Base-by-base conservation (phyloP, 2,797 vertebrate species). In the Serranus cabrilla region DNA sequence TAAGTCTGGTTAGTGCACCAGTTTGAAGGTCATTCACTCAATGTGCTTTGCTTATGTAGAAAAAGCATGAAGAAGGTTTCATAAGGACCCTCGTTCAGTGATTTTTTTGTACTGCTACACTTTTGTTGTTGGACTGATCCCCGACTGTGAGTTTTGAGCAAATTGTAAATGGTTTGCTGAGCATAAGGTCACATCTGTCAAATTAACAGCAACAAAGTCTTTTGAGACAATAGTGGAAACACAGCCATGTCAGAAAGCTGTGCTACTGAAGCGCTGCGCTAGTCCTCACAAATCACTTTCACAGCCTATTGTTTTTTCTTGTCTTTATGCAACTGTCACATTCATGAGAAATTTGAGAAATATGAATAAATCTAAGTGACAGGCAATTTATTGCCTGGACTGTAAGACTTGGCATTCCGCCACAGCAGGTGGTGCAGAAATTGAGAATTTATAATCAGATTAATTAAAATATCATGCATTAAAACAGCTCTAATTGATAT, bases 11-110 rank as follows among this genome's bases (percentile, higher is more conserved):
- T 64, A 49, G 47, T 56, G 51, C 7, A 6, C 3, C 16, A 37
- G 60, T 61, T 67, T 70, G 57, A 52, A 85, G 66, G 75, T 76
- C 69, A 78, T 74, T 64, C 31, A 23, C 7, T 21, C 25, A 31
- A 31, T 5, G 18, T 40, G 45, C 23, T 62, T 65, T 49, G n/a
- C 21, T 52, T n/a, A 56, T 43, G 14, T 27, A 68, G 2, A 42
- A 78, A 65, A 56, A 7, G 16, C 12, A 64, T 0, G 3, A 46
- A 71, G 58, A n/a, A 23, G 4, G 2, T 57, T 47, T 66, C 37
- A 74, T 17, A 34, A 51, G 46, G 18, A 61, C 1, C 1, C 18
- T 20, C 45, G 14, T 58, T 74, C 18, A 61, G 14, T 46, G 6
- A 7, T 20, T 12, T 45, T 80, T 65, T 67, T 71, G 7, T 54